Percentiles rank a stretch among this genome's conserved stretches.
Conservation (phyloP, 2,888 invertebrate genomes). For the Omphaloscelis lunosa region DNA sequence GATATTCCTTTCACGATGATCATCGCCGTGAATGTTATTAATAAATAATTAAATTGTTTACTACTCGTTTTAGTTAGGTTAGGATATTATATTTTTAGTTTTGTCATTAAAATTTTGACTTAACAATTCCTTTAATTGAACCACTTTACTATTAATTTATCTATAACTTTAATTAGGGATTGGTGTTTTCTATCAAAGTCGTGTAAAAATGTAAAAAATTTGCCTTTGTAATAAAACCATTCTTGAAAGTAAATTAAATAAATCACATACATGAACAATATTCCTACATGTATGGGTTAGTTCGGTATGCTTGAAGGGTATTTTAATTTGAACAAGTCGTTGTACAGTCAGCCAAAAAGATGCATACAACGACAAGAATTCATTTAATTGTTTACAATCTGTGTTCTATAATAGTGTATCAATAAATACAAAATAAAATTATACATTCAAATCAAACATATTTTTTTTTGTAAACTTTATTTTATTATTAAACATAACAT, state of each 20-base stretch:
- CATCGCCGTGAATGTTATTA: background rate
- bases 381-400: too few species aligned
- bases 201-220: background rate
- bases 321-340: conserved; percentile 38
- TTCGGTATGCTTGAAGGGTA: conserved; percentile 31
- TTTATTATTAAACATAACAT: too few species aligned
- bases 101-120: too few species aligned
- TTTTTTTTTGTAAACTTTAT: too few species aligned
- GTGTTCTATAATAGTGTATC: too few species aligned
- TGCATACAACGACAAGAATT: background rate
- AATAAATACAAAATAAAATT: too few species aligned
- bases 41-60: too few species aligned
- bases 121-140: too few species aligned
- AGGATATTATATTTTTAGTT: too few species aligned
- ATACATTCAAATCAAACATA: too few species aligned
- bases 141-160: too few species aligned
- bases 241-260: conserved; percentile 21
- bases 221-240: background rate
- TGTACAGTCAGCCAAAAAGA: background rate
- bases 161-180: background rate
- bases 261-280: conserved; percentile 37
- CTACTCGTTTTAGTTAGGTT: too few species aligned
- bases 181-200: background rate
- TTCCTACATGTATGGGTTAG: conserved; percentile 27
- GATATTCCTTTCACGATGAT: conserved; percentile 7